Conservation (phyloP, 2,797 vertebrate genomes). For the Perdix hodgsoniae region DNA sequence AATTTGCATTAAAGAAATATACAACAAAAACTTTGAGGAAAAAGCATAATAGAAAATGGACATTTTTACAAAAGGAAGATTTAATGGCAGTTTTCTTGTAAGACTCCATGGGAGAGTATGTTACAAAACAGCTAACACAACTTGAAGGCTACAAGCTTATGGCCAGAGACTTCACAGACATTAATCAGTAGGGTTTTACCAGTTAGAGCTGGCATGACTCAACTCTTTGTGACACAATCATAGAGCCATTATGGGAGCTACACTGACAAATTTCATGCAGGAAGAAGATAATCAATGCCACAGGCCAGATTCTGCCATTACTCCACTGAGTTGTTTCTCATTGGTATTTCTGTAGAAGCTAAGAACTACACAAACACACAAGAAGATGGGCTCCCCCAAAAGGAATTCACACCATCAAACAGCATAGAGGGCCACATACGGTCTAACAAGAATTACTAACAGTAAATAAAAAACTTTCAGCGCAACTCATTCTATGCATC, state of each 20-base stretch:
- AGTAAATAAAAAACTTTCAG: not conserved
- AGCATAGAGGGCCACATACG: accelerated
- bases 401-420: not conserved
- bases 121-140: not conserved
- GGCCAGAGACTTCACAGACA: not conserved
- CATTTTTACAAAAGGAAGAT: not conserved
- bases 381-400: not conserved
- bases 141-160: not conserved
- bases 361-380: not conserved
- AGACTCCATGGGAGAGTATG: not conserved
- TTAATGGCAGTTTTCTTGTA: not conserved
- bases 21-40: not conserved
- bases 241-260: not conserved
- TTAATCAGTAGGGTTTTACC: not conserved
- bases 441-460: not conserved
- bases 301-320: not conserved
- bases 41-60: not conserved
- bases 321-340: not conserved
- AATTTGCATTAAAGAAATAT: not conserved
- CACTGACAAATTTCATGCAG: not conserved
- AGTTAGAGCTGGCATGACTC: not conserved
- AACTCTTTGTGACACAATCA: not conserved
- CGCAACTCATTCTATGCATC: not conserved
- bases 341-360: not conserved
- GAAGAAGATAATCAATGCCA: not conserved